Evolutionary conservation across 2,113 vertebrate species (phyloP), one percentile per base, ranked within the genome.

Genomic region (Cettia cetti): DNA sequence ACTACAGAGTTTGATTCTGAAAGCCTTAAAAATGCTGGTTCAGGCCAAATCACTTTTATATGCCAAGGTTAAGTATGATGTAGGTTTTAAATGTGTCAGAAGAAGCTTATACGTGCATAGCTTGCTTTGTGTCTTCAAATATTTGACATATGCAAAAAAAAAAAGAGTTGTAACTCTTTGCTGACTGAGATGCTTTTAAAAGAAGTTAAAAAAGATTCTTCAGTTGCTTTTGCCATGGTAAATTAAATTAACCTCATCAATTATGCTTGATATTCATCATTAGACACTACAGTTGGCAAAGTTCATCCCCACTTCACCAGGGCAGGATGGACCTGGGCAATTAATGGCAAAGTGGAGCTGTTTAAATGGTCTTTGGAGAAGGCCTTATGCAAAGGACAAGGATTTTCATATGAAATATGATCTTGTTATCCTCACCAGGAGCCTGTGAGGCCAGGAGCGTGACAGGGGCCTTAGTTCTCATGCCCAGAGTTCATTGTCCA

Each of bases 191-290:
- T 37, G 9, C 18, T 61, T 71, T 65, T 42, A 27, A 72, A 30
- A 90, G 33, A 81, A 78, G 44, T 19, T 27, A 7, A 66, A 81
- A 2, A 10, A 52, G 11, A 10, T 61, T 63, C 39, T 66, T 15
- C 2, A 0, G 30, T 78, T 31, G 23, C 31, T 47, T 79, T 61
- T 0, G 0, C 49, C 11, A 6, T 1, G 4, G 5, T 33, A 15
- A 60, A 33, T 20, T n/a, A n/a, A n/a, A n/a, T 13, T 23, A 66
- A 10, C 57, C 19, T 68, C 5, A 4, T 80, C 80, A 33, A 31
- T 85, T 87, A 42, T 52, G 30, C 28, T 63, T 66, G 33, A 11
- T 82, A 31, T 13, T 65, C 54, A 40, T 53, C 13, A 6, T 81
- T 53, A 63, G 39, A 13, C 20, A 1, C 4, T 40, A 30, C 60